A percentile compares a stretch with the other conserved stretches of the same genome.
These are phyloP conservation scores for Thereva nobilitata DNA, from an alignment of 2,888 invertebrate genomes.

Conservation along the genomic window DNA sequence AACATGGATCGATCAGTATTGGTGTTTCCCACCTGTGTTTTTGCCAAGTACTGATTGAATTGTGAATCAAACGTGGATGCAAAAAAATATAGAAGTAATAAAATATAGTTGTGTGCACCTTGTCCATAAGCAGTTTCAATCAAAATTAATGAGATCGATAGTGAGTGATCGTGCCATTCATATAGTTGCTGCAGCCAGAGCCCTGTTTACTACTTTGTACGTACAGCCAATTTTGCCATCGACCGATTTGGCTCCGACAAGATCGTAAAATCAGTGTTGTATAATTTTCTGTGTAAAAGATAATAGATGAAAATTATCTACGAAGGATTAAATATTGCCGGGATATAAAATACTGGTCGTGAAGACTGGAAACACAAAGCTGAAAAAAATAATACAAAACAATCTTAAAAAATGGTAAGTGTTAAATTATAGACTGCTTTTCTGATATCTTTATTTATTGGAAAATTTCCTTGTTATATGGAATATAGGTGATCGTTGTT, in stretches of 20 bases:
- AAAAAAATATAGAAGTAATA: background rate
- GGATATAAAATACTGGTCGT: background rate
- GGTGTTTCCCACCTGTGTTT: background rate
- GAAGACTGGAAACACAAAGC: slow-evolving; percentile 1
- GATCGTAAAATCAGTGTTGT: background rate
- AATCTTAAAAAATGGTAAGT: slow-evolving; percentile 25
- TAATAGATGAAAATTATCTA: slow-evolving; percentile 29
- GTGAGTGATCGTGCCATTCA: slow-evolving; percentile 19
- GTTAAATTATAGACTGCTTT: slow-evolving; percentile 10
- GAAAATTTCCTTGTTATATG: slow-evolving; percentile 9
- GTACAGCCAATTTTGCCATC: background rate
- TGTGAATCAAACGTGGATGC: slow-evolving; percentile 2
- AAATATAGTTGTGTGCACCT: slow-evolving; percentile 2
- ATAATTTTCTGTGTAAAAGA: slow-evolving; percentile 13
- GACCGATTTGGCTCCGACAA: background rate
- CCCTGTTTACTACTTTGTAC: background rate
- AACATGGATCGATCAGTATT: background rate
- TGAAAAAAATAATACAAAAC: background rate
- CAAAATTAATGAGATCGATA: slow-evolving; percentile 22
- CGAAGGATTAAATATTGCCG: slow-evolving; percentile 1
- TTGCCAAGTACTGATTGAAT: slow-evolving; percentile 9
- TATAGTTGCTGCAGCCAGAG: slow-evolving; percentile 1
- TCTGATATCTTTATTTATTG: slow-evolving; percentile 13
- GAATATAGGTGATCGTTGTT: background rate
- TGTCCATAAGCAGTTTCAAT: slow-evolving; percentile 3